Evolutionary conservation across 2,888 invertebrate species (phyloP), one percentile per base, ranked within the genome.

Genomic region (Dioctria rufipes): DNA sequence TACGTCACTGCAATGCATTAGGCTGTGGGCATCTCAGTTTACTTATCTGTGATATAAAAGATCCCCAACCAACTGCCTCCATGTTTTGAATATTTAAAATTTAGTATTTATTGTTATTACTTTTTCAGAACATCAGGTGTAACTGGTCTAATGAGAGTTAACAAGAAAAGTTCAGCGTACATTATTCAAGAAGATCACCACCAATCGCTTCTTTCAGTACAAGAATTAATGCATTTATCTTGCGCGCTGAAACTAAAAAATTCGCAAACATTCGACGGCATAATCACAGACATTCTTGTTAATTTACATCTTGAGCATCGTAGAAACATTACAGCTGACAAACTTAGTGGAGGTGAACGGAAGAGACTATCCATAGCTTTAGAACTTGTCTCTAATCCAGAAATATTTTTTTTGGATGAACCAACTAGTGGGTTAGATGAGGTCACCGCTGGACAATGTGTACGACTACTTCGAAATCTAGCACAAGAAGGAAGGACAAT

Each of bases 321-420:
- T 2, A 86, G 87, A 25, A 84, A 86, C 63, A 85, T 87, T 8
- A 87, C 86, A 42, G 90, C 92, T 0, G 89, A 89, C 46, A 90
- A 90, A 80, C 87, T 93, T 49, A 95, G 95, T 25, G 96, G 96
- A 40, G 96, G 96, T 2, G 95, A 96, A 88, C 92, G 94, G 83
- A 96, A 95, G 87, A 89, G 93, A 82, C 90, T 96, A 83, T 94
- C 95, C 9, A 95, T 96, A 84, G 96, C 95, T 1, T 88, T 95
- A 82, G 96, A 96, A 86, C 89, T 96, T 84, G 94, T 96, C 80
- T 95, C 95, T 87, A 95, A 96, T 87, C 96, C 95, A 0, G 94
- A 94, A 40, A 92, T 95, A 37, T 94, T 96, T 90, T 95, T 95
- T 88, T 91, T 95, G 84, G 95, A 95, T 86, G 95, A 95, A 87